Conservation (phyloP, 1,140 invertebrate species). For the Cephus cinctus region DNA sequence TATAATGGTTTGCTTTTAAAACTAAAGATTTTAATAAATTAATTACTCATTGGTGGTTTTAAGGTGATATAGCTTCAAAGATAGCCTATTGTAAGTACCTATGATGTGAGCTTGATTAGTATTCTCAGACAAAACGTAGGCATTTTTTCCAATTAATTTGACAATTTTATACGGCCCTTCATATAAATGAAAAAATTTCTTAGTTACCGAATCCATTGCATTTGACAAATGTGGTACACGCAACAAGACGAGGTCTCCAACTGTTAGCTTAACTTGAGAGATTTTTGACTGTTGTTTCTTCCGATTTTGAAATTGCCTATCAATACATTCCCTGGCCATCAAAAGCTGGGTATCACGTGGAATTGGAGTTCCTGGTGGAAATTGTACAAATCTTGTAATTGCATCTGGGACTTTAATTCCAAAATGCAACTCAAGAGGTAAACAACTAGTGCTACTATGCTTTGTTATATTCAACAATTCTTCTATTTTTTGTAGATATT, state of each 20-base stretch:
- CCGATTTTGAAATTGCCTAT: background rate
- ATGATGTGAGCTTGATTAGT: background rate
- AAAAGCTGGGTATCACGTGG: background rate
- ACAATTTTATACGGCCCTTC: constrained; percentile 2
- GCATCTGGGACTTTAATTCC: constrained; percentile 22
- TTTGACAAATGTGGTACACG: background rate
- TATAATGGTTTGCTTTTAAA: too few species aligned
- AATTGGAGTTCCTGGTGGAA: background rate
- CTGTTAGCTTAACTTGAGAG: background rate
- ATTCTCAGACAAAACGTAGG: background rate
- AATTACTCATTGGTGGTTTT: too few species aligned
- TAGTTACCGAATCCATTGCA: background rate
- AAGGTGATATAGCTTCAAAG: too few species aligned
- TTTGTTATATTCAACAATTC: constrained; percentile 34
- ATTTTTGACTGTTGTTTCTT: background rate
- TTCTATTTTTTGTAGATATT: constrained; percentile 20
- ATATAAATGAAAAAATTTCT: background rate
- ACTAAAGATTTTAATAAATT: too few species aligned
- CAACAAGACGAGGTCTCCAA: background rate
- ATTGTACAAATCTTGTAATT: background rate
- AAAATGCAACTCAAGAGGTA: constrained; percentile 35
- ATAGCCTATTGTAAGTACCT: background rate
- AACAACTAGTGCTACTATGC: constrained; percentile 34
- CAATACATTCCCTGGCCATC: background rate
- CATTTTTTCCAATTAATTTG: background rate